Percentiles rank a stretch among this genome's conserved stretches.
Conservation (phyloP, 2,888 invertebrate genomes). For the Pollenia griseotomentosa region DNA sequence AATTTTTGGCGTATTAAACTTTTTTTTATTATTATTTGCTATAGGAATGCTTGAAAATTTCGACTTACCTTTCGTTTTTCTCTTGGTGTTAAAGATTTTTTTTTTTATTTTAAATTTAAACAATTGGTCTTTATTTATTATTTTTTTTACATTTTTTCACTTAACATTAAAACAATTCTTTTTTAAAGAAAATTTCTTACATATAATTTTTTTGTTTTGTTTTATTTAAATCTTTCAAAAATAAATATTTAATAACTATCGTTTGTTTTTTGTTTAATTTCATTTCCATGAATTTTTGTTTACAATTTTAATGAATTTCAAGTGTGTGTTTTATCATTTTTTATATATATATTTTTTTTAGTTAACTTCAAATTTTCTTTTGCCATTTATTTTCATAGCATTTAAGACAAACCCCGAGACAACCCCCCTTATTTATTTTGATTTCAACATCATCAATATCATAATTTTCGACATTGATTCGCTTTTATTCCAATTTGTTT, state of each 20-base stretch:
- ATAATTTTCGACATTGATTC: conserved; percentile 1
- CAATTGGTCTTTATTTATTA: conserved; percentile 74
- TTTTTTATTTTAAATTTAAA: conserved; percentile 72
- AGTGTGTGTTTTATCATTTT: conserved; percentile 10
- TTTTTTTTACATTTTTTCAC: conserved; percentile 73
- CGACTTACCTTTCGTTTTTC: conserved; percentile 26
- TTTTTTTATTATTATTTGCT: too few relatives aligned
- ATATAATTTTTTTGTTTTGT: conserved; percentile 55
- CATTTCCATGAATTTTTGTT: conserved; percentile 25
- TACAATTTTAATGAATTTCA: conserved; percentile 42
- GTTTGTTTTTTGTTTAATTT: conserved; percentile 43
- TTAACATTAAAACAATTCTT: conserved; percentile 81
- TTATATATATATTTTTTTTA: conserved; percentile 19
- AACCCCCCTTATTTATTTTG: conserved; percentile 26
- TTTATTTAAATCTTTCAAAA: conserved; percentile 70
- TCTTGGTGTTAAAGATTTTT: not conserved
- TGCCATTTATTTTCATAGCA: conserved; percentile 14
- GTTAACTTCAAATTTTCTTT: conserved; percentile 35
- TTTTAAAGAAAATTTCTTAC: conserved; percentile 67
- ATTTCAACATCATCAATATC: not conserved
- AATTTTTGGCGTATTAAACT: too few relatives aligned
- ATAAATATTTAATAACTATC: conserved; percentile 66
- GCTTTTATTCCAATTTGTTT: conserved; percentile 2
- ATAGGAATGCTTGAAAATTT: not conserved
- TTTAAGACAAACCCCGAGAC: not conserved